Evolutionary conservation across 2,888 invertebrate genomes (phyloP).

Genomic region (Cosmia trapezina): DNA sequence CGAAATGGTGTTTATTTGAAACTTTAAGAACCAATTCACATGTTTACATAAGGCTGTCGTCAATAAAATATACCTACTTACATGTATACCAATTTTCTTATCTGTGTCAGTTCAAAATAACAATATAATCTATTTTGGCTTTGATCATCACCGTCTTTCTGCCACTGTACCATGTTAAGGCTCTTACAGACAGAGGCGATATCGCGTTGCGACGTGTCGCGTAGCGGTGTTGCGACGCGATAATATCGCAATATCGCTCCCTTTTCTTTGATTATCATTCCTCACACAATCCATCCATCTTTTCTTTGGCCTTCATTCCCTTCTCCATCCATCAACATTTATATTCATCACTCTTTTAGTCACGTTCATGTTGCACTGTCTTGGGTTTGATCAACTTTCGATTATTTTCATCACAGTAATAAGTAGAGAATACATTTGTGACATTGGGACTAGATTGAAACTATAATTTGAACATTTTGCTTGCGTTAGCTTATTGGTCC

Average conservation of each 20-base stretch:
- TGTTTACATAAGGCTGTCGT: background rate
- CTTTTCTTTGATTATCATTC: background rate
- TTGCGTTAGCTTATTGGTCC: background rate
- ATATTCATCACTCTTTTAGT: background rate
- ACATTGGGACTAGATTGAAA: background rate
- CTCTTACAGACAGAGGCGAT: too few species aligned
- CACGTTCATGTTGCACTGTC: background rate
- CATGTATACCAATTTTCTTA: background rate
- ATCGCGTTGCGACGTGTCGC: too few species aligned
- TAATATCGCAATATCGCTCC: too few species aligned
- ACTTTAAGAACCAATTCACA: background rate
- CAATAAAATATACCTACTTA: too few species aligned
- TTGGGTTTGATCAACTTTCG: background rate
- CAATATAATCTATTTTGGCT: background rate
- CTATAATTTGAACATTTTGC: background rate
- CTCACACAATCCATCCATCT: too few species aligned
- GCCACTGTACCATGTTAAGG: background rate
- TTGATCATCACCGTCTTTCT: background rate
- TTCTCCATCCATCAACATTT: too few species aligned
- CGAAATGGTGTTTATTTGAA: slow-evolving; percentile 28
- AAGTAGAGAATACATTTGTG: background rate
- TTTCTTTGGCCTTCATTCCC: too few species aligned
- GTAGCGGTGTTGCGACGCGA: too few species aligned
- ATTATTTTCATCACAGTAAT: background rate
- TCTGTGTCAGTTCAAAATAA: background rate